These are phyloP conservation scores for Temnothorax nylanderi DNA, from an alignment of 1,140 invertebrate genomes.

Conservation along the genomic window DNA sequence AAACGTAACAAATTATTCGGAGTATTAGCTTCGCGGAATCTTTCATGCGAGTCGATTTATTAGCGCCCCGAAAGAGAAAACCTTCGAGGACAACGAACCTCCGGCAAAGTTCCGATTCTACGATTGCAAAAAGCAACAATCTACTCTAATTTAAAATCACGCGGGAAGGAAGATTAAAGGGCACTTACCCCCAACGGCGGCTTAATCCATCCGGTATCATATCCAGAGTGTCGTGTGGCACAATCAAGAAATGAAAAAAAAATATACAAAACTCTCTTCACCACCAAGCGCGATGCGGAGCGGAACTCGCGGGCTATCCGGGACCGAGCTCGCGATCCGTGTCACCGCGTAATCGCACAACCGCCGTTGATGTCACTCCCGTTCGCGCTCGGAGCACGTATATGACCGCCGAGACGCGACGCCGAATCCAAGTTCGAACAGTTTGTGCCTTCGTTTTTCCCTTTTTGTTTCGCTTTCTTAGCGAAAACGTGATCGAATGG, in stretches of 20 bases:
- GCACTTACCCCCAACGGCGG: slow-evolving; percentile 50
- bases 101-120: neutral
- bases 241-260: slow-evolving; percentile 61
- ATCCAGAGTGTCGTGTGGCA: slow-evolving; percentile 70
- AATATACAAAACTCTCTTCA: slow-evolving; percentile 39
- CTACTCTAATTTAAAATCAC: too few species aligned
- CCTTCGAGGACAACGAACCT: neutral
- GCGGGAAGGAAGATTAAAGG: neutral
- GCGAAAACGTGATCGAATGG: too few species aligned
- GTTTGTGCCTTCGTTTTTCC: neutral
- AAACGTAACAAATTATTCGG: neutral
- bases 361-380: slow-evolving; percentile 42
- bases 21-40: neutral
- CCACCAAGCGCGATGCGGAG: slow-evolving; percentile 42
- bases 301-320: slow-evolving; percentile 1
- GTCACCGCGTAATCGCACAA: slow-evolving; percentile 56
- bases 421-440: neutral
- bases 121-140: neutral
- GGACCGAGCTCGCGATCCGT: slow-evolving; percentile 9
- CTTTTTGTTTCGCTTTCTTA: too few species aligned
- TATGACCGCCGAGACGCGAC: neutral
- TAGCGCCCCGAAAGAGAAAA: neutral
- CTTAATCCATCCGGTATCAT: slow-evolving; percentile 74
- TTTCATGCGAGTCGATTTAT: neutral
- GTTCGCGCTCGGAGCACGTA: neutral